phyloP scores from a whole-genome alignment of 2,113 vertebrate genomes.

The Pituophis catenifer region DNA sequence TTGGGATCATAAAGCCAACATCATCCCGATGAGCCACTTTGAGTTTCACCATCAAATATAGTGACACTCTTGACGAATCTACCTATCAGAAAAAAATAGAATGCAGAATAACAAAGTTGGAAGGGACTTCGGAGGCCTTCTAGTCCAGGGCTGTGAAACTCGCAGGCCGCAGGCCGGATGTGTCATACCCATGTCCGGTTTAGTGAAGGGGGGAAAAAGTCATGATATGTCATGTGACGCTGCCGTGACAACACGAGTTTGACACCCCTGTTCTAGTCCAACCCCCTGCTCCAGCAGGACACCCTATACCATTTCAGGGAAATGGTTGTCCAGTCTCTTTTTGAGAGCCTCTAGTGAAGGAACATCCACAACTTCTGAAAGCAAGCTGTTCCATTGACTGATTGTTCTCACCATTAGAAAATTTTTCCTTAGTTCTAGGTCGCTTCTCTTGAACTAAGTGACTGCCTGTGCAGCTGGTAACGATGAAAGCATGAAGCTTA shows the following conservation, averaged over 20 bases:
- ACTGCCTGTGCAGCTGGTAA: not conserved
- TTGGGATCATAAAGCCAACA: slow-evolving; percentile 29
- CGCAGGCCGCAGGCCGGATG: too few species aligned
- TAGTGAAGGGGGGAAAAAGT: too few species aligned
- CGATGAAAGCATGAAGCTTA: not conserved
- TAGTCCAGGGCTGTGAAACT: too few species aligned
- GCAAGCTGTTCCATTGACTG: too few species aligned
- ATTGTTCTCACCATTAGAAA: not conserved
- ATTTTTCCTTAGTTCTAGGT: slow-evolving; percentile 36
- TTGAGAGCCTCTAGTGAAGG: not conserved
- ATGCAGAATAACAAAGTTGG: too few species aligned
- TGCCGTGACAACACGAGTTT: too few species aligned
- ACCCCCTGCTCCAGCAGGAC: too few species aligned
- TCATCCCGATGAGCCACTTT: slow-evolving; percentile 57
- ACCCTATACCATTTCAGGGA: not conserved
- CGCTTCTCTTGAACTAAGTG: slow-evolving; percentile 37
- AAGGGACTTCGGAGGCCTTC: too few species aligned
- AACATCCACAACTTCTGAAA: not conserved
- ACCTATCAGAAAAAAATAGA: slow-evolving; percentile 49
- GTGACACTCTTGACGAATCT: slow-evolving; percentile 54
- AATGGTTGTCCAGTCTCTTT: not conserved
- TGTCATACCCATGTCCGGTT: too few species aligned
- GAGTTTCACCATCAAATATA: slow-evolving; percentile 57
- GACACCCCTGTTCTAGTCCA: too few species aligned
- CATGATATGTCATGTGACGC: too few species aligned